Evolutionary conservation across 2,113 vertebrate genomes (phyloP).

Genomic region (Archocentrus centrarchus): DNA sequence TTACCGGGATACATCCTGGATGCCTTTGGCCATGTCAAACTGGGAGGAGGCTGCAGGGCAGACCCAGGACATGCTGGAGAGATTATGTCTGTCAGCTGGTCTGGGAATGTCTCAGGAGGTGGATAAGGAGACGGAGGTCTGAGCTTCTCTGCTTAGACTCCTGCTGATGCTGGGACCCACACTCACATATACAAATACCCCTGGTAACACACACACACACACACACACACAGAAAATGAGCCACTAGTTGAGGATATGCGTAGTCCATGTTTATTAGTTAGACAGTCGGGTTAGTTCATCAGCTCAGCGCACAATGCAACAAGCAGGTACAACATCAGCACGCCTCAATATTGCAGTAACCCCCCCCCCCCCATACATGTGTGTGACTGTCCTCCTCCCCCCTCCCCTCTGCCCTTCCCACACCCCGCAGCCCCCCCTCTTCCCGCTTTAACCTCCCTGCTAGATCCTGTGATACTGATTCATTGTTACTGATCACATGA

Average conservation of each 20-base stretch:
- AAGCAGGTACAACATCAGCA: slow-evolving; percentile 77
- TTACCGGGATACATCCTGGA: too few relatives aligned
- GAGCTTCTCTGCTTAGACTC: background rate
- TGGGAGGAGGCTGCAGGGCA: background rate
- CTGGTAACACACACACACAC: background rate
- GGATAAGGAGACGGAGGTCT: background rate
- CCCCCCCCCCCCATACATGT: background rate
- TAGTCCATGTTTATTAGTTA: slow-evolving; percentile 72
- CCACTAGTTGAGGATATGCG: slow-evolving; percentile 48
- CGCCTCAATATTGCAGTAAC: slow-evolving; percentile 50
- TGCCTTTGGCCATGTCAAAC: background rate
- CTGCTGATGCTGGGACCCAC: too few relatives aligned
- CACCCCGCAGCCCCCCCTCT: background rate
- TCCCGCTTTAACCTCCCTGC: slow-evolving; percentile 14
- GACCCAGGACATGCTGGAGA: background rate
- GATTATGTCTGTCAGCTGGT: background rate
- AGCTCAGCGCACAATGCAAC: slow-evolving; percentile 77
- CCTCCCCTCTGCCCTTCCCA: background rate
- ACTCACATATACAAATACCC: background rate
- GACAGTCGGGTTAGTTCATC: slow-evolving; percentile 69
- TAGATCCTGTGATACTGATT: slow-evolving; percentile 31
- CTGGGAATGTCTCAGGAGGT: background rate
- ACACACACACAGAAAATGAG: background rate
- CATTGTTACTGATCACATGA: slow-evolving; percentile 22
- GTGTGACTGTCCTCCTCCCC: background rate